These are phyloP conservation scores for Danio aesculapii DNA, from an alignment of 2,797 vertebrate genomes.

Conservation along the genomic window DNA sequence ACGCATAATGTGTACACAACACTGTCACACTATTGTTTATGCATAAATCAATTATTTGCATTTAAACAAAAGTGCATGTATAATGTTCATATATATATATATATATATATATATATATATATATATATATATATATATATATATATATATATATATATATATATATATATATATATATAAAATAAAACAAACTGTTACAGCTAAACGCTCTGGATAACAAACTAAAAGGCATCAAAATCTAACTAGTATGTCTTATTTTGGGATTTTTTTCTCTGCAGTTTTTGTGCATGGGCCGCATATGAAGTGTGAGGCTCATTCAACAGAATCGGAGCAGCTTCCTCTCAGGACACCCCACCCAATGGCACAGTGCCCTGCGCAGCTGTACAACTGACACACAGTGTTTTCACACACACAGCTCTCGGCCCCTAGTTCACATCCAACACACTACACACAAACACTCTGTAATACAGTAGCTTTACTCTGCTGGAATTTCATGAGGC, in stretches of 20 bases:
- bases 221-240: not conserved
- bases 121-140: too few relatives aligned
- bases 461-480: conserved; percentile 13
- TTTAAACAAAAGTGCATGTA: too few relatives aligned
- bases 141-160: too few relatives aligned
- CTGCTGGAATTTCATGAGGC: not conserved
- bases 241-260: conserved; percentile 19
- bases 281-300: conserved; percentile 27
- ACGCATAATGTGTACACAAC: too few relatives aligned
- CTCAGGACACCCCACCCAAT: conserved; percentile 75
- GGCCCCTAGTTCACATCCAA: not conserved
- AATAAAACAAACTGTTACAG: not conserved
- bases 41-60: too few relatives aligned
- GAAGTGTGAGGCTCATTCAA: conserved; percentile 63
- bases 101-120: too few relatives aligned
- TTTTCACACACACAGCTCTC: conserved; percentile 16
- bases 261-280: conserved; percentile 1
- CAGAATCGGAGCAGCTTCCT: conserved; percentile 72
- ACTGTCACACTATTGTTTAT: too few relatives aligned
- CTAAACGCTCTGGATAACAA: not conserved
- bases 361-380: conserved; percentile 72
- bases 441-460: not conserved
- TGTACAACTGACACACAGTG: conserved; percentile 70
- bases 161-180: too few relatives aligned
- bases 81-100: too few relatives aligned